Base-by-base conservation (phyloP, 1,140 invertebrate genomes). In the Lepidurus couesii region DNA sequence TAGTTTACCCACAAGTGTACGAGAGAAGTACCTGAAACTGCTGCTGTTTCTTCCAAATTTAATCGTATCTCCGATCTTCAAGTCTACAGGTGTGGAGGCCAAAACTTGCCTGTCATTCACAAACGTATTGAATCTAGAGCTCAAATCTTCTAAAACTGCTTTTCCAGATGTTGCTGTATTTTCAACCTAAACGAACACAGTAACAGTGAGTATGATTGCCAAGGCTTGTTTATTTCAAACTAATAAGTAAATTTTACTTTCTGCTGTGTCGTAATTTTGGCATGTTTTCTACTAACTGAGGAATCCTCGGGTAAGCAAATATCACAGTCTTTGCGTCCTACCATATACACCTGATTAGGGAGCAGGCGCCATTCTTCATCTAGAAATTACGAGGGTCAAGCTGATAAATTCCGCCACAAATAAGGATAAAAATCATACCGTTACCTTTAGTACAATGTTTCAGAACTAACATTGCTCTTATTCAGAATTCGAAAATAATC, bases 41-140 rank as follows among this genome's bases (percentile, higher is more conserved):
- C 53, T 65, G 6, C 21, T 65, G 53, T 65, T 65, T 65, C 53
- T 65, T 65, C 53, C 53, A 65, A 65, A 65, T 21, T 65, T 13
- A n/a, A 65, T 16, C 16, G 53, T 65, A 21, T 65, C 53, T 1
- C 53, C 53, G 21, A 65, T 16, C 4, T 65, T 1, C 21, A 65
- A 9, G 7, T 65, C 53, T 21, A 16, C 3, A 7, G 53, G 53
- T 7, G 53, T n/a, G 13, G 5, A n/a, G 53, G 53, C 53, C 16
- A 16, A 5, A 21, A 65, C 21, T 16, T 65, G 16, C 21, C 21
- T 65, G 21, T 7, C 13, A 65, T 65, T 65, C 53, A 65, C 53
- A 65, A n/a, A 65, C 16, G 53, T 65, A 16, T 65, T 65, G 53
- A 65, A 65, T 1, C 53, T 13, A 65, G 53, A 65, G n/a, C 16